Evolutionary conservation across 2,113 vertebrate genomes (phyloP), one percentile per base, ranked within the genome.

Genomic region (Corydoras maculifer): DNA sequence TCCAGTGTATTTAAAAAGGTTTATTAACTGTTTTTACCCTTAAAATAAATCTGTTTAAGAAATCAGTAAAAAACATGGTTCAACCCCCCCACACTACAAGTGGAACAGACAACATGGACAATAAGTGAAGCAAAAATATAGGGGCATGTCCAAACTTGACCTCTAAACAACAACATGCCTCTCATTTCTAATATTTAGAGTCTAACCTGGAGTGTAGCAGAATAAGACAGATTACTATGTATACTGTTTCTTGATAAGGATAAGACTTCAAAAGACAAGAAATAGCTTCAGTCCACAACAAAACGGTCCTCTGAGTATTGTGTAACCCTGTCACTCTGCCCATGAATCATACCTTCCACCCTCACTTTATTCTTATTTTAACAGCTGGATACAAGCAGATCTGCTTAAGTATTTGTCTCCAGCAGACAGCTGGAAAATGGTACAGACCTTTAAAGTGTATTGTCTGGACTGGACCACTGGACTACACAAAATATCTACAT

Each of bases 331-430:
- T 83, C 78, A 69, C 75, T 72, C 78, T 76, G 83, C 80, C 80
- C 80, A 81, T 89, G 84, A 88, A 86, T 88, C 86, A 90, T 84
- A 84, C 71, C 85, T 87, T 87, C 77, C 73, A 80, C 69, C 81
- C 72, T 79, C 35, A 43, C 65, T 73, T 60, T 18, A 69, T 83
- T 83, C 79, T 68, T 89, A 88, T 89, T 89, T 90, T 88, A 84
- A 89, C 88, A 90, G 88, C 88, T 90, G 89, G 78, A 79, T 75
- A 62, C 74, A 79, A 86, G 75, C 78, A 76, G 76, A 88, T 88
- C 85, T 86, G 84, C 76, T 84, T 69, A 79, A 90, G 80, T 69
- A 57, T 77, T 89, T 87, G 82, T 78, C 80, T 86, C 50, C 74
- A 71, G 72, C 84, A 50, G 30, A 82, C 80, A 76, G 86, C 79